Evolutionary conservation across 2,113 vertebrate genomes (phyloP), one percentile per base, ranked within the genome.

Genomic region (Eleginops maclovinus): DNA sequence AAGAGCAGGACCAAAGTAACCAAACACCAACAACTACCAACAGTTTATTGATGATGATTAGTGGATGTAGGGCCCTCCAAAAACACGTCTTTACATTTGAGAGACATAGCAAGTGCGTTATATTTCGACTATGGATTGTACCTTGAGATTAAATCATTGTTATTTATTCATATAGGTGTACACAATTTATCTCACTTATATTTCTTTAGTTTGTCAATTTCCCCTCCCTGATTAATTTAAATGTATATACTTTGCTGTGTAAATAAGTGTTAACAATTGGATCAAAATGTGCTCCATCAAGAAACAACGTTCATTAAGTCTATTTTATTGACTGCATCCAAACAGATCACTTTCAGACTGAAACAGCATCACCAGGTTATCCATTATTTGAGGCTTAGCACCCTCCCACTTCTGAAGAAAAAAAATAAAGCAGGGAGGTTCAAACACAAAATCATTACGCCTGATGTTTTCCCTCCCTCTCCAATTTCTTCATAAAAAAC

Each of bases 291-390:
- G 4, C 36, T 17, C 16, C 9, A 7, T 44, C 4, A 1, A 3
- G 7, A 22, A 1, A 54, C n/a, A 60, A 21, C n/a, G 22, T 15
- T 43, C 4, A 24, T 15, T 5, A 17, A 36, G 26, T 69, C 6
- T 50, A 15, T 21, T n/a, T 66, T 22, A 61, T 19, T 46, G 22
- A 26, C 41, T 15, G 24, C 21, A 56, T 81, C 21, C 1, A 1
- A 63, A 44, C 5, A 4, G 28, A 44, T n/a, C 8, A 0, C 10
- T 62, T 59, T 24, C 40, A 60, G 51, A 71, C 0, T 63, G 15
- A 75, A 67, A 44, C 41, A 77, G 41, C 49, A 75, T 82, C 71
- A 44, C 10, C n/a, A 31, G 63, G 89, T 93, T 94, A 94, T 86
- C 49, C 83, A 94, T 94, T 94, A 87, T 66, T 46, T 7, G 2